Percentiles rank a stretch among this genome's conserved stretches.
These are phyloP conservation scores for Zaprionus kolodkinae DNA, from an alignment of 1,140 invertebrate species.

Conservation along the genomic window DNA sequence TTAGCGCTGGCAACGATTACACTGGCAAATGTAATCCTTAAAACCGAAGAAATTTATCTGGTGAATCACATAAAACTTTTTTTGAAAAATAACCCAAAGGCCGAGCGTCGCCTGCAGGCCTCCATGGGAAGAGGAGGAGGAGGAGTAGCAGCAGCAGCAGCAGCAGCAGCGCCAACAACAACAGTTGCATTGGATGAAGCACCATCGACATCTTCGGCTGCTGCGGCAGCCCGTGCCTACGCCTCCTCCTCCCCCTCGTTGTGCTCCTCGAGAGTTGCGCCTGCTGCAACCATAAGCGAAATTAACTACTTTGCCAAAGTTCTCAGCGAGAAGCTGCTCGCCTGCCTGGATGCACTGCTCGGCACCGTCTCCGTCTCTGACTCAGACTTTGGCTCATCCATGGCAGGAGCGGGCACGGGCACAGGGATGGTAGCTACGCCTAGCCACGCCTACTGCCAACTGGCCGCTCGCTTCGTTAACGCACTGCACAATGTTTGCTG, in stretches of 20 bases:
- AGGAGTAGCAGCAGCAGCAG: slow-evolving; percentile 13
- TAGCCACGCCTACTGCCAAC: slow-evolving; percentile 59
- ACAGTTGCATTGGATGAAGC: slow-evolving; percentile 48
- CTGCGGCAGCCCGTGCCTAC: slow-evolving; percentile 63
- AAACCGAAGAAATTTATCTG: slow-evolving; percentile 84
- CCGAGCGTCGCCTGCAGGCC: slow-evolving; percentile 51
- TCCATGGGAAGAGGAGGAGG: neutral
- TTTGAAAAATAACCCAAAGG: slow-evolving; percentile 83
- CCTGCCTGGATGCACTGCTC: slow-evolving; percentile 58
- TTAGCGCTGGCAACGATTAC: slow-evolving; percentile 81
- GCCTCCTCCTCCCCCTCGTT: neutral
- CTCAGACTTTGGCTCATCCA: slow-evolving; percentile 7
- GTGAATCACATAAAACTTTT: slow-evolving; percentile 84
- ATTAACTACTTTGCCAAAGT: slow-evolving; percentile 84
- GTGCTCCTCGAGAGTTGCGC: slow-evolving; percentile 17
- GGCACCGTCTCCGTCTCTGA: slow-evolving; percentile 10
- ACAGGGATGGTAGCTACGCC: neutral
- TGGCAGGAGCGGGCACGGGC: too few species aligned
- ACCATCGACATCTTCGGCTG: slow-evolving; percentile 78
- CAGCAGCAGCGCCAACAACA: slow-evolving; percentile 26
- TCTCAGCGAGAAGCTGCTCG: slow-evolving; percentile 75
- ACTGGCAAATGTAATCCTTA: slow-evolving; percentile 81
- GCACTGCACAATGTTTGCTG: slow-evolving; percentile 77
- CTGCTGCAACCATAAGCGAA: slow-evolving; percentile 62
- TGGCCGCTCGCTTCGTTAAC: slow-evolving; percentile 74